Evolutionary conservation across 2,113 vertebrate species (phyloP).

Genomic region (Delphinapterus leucas): DNA sequence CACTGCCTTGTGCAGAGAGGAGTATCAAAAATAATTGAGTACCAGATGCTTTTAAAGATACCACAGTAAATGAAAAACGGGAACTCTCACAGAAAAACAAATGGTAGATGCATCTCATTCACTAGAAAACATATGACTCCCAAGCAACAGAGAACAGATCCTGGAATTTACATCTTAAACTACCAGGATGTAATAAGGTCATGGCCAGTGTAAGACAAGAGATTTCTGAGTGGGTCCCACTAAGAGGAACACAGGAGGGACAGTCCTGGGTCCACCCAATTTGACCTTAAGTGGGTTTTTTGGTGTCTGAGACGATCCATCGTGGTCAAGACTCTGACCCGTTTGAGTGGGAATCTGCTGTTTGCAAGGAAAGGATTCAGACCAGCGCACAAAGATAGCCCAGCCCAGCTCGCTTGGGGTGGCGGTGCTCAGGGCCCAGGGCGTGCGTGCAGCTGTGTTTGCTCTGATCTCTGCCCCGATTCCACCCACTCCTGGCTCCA

Average conservation of each 20-base stretch:
- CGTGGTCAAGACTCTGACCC: neutral
- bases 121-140: neutral
- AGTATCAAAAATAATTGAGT: neutral
- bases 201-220: neutral
- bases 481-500: fast-evolving
- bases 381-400: neutral
- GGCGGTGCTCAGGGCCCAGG: fast-evolving
- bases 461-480: neutral
- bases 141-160: neutral
- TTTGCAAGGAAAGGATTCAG: neutral
- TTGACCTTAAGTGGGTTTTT: neutral
- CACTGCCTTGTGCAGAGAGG: neutral
- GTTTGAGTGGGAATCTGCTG: neutral
- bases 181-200: neutral
- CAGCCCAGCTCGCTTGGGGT: fast-evolving
- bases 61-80: neutral
- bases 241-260: neutral
- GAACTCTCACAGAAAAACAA: neutral
- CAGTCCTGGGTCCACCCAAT: neutral
- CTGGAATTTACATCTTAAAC: neutral
- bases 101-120: neutral
- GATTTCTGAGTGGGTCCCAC: neutral
- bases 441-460: neutral
- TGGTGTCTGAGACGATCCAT: neutral
- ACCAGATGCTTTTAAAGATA: neutral